Conservation (phyloP, 2,113 vertebrate genomes). For the Callochromis pleurospilus region DNA sequence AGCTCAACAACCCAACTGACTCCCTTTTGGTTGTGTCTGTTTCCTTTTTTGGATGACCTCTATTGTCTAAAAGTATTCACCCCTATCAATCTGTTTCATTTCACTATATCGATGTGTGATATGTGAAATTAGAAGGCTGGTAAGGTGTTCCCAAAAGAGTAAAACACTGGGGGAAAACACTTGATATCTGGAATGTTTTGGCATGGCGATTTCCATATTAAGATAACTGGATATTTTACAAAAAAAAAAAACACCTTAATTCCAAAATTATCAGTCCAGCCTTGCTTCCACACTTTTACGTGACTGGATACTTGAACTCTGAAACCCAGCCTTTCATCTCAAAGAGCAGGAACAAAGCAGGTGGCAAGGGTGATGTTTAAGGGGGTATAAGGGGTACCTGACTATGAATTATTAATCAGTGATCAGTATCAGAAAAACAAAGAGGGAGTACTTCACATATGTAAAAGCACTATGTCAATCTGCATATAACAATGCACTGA, state of each 20-base stretch:
- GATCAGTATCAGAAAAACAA: background rate
- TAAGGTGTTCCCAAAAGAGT: background rate
- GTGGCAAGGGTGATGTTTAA: background rate
- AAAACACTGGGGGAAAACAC: background rate
- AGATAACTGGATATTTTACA: background rate
- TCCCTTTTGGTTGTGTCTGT: background rate
- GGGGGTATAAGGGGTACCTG: background rate
- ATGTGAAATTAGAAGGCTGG: background rate
- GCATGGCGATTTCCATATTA: background rate
- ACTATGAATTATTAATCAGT: slow-evolving; percentile 44
- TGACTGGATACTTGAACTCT: slow-evolving; percentile 54
- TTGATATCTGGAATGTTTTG: background rate
- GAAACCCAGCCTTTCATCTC: slow-evolving; percentile 53
- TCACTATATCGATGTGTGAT: background rate
- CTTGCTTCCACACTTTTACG: background rate
- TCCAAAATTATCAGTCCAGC: background rate
- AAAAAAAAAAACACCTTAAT: background rate
- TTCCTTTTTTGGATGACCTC: background rate
- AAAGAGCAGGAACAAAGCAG: slow-evolving; percentile 34
- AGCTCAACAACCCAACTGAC: background rate
- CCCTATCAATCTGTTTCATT: background rate
- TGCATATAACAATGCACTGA: background rate
- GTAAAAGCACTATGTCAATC: background rate
- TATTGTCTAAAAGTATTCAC: background rate
- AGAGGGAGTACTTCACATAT: background rate